These are phyloP conservation scores for Enchytraeus crypticus DNA, from an alignment of 2,888 invertebrate genomes.

Conservation along the genomic window DNA sequence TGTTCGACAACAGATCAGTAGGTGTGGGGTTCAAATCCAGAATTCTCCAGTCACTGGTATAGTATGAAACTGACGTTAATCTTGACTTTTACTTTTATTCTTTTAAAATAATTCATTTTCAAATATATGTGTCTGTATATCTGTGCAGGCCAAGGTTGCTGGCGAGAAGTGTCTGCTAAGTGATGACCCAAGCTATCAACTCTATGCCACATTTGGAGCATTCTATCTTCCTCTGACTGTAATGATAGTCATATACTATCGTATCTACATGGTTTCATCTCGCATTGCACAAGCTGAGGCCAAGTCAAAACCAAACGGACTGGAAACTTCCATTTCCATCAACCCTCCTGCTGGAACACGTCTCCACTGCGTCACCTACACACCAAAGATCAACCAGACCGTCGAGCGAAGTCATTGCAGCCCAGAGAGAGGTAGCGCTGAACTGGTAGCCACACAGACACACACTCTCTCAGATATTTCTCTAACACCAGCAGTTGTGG, in stretches of 20 bases:
- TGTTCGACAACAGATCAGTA: too few species aligned
- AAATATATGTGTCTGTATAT: too few species aligned
- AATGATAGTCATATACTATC: conserved; percentile 93
- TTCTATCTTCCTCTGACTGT: conserved; percentile 92
- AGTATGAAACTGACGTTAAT: too few species aligned
- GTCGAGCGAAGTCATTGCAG: too few species aligned
- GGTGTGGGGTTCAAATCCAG: too few species aligned
- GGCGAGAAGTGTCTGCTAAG: conserved; percentile 66
- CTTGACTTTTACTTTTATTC: too few species aligned
- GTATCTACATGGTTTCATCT: conserved; percentile 56
- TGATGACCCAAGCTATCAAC: conserved; percentile 88
- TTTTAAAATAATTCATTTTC: too few species aligned
- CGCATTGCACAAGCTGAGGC: conserved; percentile 41
- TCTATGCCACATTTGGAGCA: conserved; percentile 73
- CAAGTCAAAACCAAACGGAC: conserved; percentile 32
- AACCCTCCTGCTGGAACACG: neutral
- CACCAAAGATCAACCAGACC: too few species aligned
- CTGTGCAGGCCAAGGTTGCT: conserved; percentile 26
- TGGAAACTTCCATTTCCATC: neutral
- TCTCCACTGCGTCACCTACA: neutral
- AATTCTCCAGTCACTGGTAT: too few species aligned
- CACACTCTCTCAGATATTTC: neutral
- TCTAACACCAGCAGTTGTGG: neutral
- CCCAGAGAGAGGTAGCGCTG: too few species aligned
- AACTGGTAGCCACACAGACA: neutral